These are phyloP conservation scores for Denticeps clupeoides DNA, from an alignment of 2,797 vertebrate genomes.

Conservation along the genomic window DNA sequence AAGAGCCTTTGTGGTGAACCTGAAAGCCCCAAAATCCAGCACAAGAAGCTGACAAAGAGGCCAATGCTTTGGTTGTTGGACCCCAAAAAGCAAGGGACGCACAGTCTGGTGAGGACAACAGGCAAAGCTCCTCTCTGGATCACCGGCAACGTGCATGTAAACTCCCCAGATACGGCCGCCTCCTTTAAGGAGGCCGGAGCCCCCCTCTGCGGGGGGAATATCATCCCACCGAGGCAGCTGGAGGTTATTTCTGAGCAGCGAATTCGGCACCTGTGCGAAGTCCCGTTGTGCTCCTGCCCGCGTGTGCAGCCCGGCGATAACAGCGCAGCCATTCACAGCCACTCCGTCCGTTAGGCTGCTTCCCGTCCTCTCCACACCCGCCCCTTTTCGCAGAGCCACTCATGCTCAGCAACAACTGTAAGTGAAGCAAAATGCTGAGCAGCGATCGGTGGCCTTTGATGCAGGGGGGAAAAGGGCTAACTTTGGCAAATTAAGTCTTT, in stretches of 20 bases:
- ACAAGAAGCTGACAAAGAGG: constrained; percentile 6
- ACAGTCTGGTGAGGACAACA: constrained; percentile 15
- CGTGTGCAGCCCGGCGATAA: constrained; percentile 30
- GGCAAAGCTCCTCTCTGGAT: constrained; percentile 22
- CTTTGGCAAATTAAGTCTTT: background rate
- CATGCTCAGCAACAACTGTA: constrained; percentile 2
- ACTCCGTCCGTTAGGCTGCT: constrained; percentile 10
- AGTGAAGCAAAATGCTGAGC: background rate
- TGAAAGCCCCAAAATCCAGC: constrained; percentile 8
- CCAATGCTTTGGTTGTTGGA: constrained; percentile 14
- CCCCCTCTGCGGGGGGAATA: constrained; percentile 5
- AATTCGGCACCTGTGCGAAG: constrained; percentile 31
- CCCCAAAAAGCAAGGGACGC: constrained; percentile 16
- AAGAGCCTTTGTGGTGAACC: background rate
- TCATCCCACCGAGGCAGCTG: constrained; percentile 30
- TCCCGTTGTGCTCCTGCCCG: constrained; percentile 24
- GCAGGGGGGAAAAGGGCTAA: background rate
- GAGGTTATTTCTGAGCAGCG: constrained; percentile 29
- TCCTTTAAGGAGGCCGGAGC: constrained; percentile 4
- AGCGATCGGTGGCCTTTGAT: background rate
- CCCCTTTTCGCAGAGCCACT: constrained; percentile 1
- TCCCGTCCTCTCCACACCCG: constrained; percentile 11
- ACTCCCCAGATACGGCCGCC: background rate
- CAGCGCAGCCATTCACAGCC: constrained; percentile 32
- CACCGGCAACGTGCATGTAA: constrained; percentile 3